Percentiles rank a stretch among this genome's conserved stretches.
Conservation (phyloP, 2,113 vertebrate species). For the Phaetusa simplex region DNA sequence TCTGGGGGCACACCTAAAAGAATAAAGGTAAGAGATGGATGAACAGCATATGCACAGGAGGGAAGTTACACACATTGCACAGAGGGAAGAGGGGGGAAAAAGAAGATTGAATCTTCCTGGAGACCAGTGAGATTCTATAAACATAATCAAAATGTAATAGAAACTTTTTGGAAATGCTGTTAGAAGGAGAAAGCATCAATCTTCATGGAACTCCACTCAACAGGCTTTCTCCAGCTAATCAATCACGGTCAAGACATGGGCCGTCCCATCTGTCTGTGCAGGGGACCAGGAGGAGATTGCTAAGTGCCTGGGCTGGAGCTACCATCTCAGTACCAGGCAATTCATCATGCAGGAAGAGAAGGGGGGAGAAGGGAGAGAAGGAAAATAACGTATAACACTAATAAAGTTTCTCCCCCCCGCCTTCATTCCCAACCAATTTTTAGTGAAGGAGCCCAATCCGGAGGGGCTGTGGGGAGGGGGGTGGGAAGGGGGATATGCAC, state of each 20-base stretch:
- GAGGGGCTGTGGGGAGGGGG: not conserved
- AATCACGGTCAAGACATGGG: conserved; percentile 83
- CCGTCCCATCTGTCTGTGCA: conserved; percentile 84
- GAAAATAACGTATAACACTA: conserved; percentile 80
- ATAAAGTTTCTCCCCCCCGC: conserved; percentile 72
- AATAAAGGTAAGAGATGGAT: conserved; percentile 37
- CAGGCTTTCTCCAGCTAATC: conserved; percentile 86
- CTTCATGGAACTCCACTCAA: conserved; percentile 86
- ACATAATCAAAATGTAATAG: conserved; percentile 88
- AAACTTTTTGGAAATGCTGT: conserved; percentile 89
- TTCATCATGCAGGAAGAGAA: conserved; percentile 76
- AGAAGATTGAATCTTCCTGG: conserved; percentile 80
- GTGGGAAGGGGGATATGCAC: not conserved
- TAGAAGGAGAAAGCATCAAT: conserved; percentile 87
- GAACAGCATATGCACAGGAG: conserved; percentile 50
- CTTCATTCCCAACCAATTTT: conserved; percentile 76
- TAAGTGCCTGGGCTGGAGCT: conserved; percentile 77
- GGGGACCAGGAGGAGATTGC: conserved; percentile 77
- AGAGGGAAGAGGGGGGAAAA: conserved; percentile 51
- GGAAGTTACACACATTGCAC: conserved; percentile 62
- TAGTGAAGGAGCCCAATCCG: conserved; percentile 71
- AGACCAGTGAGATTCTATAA: conserved; percentile 85
- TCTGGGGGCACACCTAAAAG: not conserved
- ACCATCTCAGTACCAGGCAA: conserved; percentile 79
- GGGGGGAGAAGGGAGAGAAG: conserved; percentile 57